phyloP scores from a whole-genome alignment of 2,113 vertebrate genomes.

The Accipiter cooperii region DNA sequence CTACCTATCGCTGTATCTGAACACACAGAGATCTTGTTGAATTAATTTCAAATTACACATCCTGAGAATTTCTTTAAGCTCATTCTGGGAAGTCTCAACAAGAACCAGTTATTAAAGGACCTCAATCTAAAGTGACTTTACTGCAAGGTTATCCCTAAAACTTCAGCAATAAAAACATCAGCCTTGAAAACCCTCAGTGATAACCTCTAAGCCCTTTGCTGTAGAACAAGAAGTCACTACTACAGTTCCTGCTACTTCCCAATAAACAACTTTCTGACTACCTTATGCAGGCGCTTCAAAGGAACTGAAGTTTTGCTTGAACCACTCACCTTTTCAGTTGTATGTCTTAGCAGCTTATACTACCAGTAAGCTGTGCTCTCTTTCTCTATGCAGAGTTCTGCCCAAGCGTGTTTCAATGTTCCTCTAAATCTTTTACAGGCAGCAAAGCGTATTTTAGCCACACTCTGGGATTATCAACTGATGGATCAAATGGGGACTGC shows the following conservation, averaged over 20 bases:
- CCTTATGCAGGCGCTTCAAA: neutral
- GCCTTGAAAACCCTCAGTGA: neutral
- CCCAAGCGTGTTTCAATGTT: neutral
- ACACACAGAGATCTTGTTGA: neutral
- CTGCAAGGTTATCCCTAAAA: neutral
- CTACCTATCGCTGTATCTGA: neutral
- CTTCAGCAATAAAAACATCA: neutral
- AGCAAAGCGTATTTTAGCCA: neutral
- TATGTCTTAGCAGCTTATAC: fast-evolving
- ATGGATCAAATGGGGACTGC: neutral
- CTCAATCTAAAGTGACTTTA: neutral
- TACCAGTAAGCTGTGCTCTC: neutral
- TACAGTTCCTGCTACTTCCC: neutral
- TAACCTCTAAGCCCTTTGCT: neutral
- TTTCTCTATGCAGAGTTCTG: neutral
- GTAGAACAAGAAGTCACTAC: neutral
- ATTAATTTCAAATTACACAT: neutral
- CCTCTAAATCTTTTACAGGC: neutral
- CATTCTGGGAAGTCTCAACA: neutral
- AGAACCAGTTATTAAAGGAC: neutral
- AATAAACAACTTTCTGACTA: neutral
- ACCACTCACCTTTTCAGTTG: neutral
- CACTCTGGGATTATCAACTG: neutral
- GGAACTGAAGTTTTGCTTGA: neutral
- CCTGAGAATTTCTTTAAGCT: neutral